phyloP scores from a whole-genome alignment of 2,113 vertebrate species.

The Chaetodon trifascialis region DNA sequence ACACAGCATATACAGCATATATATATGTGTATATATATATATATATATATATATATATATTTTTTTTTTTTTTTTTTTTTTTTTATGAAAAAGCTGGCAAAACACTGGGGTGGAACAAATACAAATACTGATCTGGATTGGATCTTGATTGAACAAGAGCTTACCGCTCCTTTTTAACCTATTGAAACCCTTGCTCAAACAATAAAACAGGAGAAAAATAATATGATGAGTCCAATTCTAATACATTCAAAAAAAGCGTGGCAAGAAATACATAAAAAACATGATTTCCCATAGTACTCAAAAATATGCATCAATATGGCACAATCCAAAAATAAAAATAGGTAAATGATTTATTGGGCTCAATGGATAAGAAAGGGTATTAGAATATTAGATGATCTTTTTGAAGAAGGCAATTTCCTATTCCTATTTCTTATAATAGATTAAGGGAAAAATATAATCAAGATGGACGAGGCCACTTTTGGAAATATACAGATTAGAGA shows the following conservation, averaged over 20 bases:
- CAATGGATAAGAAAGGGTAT: background rate
- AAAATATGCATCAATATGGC: background rate
- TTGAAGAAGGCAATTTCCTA: background rate
- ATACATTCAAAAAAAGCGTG: background rate
- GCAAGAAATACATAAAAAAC: background rate
- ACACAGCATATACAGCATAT: too few relatives aligned
- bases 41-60: too few relatives aligned
- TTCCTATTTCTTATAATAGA: background rate
- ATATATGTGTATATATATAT: too few relatives aligned
- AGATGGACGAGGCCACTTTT: background rate
- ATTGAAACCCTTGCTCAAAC: too few relatives aligned
- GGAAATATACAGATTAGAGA: background rate
- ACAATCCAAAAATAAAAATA: background rate
- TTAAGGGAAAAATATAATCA: background rate
- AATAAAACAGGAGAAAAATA: background rate
- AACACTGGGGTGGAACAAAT: too few relatives aligned
- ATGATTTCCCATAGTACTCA: background rate
- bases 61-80: too few relatives aligned
- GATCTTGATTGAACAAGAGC: too few relatives aligned
- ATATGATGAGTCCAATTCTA: background rate
- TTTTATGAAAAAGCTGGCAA: too few relatives aligned
- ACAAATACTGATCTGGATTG: too few relatives aligned
- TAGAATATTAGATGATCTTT: background rate
- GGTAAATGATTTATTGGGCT: background rate
- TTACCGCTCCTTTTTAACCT: too few relatives aligned